Percentiles rank a stretch among this genome's conserved stretches.
Conservation (phyloP, 1,140 invertebrate species). For the Piezodorus guildinii region DNA sequence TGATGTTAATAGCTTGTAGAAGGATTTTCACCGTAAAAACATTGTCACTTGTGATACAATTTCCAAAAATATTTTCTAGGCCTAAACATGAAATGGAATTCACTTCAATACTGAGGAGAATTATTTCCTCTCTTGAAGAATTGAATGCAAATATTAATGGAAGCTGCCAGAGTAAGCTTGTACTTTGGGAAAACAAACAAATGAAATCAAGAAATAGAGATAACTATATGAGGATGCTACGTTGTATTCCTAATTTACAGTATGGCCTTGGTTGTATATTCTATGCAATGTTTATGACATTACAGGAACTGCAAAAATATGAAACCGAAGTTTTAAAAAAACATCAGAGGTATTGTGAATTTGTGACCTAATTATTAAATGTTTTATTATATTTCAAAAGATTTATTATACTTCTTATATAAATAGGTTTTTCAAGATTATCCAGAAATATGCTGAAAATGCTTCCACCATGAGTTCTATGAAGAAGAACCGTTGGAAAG, state of each 20-base stretch:
- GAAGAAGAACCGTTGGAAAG: constrained; percentile 10
- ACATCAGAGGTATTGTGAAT: background rate
- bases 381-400: too few relatives aligned
- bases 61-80: background rate
- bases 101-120: background rate
- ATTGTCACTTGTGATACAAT: too few relatives aligned
- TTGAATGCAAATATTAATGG: background rate
- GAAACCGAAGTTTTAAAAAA: background rate
- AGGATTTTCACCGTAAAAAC: too few relatives aligned
- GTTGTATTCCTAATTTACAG: background rate
- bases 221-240: background rate
- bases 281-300: background rate
- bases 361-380: too few relatives aligned
- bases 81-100: constrained; percentile 9
- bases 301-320: background rate
- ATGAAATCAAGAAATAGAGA: background rate
- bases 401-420: background rate
- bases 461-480: background rate
- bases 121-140: background rate
- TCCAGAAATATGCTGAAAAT: background rate
- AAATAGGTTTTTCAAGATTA: background rate
- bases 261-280: background rate
- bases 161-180: background rate
- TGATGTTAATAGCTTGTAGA: too few relatives aligned
- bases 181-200: constrained; percentile 3